Conservation (phyloP, 2,888 invertebrate genomes). For the Aethes cnicana region DNA sequence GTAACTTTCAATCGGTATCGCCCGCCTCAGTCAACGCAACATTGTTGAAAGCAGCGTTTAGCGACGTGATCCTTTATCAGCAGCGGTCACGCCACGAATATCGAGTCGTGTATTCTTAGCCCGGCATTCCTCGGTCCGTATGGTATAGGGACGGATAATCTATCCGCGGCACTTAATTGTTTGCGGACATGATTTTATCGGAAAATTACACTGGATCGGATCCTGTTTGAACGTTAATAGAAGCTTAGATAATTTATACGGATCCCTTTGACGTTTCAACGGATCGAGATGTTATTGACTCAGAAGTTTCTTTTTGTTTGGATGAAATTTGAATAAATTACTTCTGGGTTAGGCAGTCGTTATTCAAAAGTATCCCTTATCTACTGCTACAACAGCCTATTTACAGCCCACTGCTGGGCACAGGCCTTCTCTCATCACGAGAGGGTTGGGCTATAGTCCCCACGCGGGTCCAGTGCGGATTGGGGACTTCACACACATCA, state of each 20-base stretch:
- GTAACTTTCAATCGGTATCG: too few species aligned
- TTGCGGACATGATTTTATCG: constrained; percentile 71
- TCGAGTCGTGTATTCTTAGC: constrained; percentile 52
- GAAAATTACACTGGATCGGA: constrained; percentile 33
- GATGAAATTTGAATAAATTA: neutral
- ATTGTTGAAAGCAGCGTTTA: too few species aligned
- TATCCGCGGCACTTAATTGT: constrained; percentile 68
- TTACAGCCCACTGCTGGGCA: too few species aligned
- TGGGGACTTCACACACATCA: too few species aligned
- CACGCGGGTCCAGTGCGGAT: too few species aligned
- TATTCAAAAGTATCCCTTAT: neutral
- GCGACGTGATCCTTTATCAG: constrained; percentile 2
- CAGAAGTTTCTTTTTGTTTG: neutral
- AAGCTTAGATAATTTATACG: constrained; percentile 14
- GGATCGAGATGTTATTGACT: neutral
- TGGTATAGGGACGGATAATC: constrained; percentile 65
- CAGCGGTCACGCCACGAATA: constrained; percentile 25
- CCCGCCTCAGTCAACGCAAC: too few species aligned
- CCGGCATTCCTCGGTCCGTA: constrained; percentile 68
- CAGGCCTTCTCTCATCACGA: too few species aligned
- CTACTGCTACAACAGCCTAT: too few species aligned
- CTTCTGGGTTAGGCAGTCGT: too few species aligned
- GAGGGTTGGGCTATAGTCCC: too few species aligned
- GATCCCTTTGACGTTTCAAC: neutral
- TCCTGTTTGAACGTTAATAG: constrained; percentile 25